Base-by-base conservation (phyloP, 2,113 vertebrate genomes). In the Meriones unguiculatus region DNA sequence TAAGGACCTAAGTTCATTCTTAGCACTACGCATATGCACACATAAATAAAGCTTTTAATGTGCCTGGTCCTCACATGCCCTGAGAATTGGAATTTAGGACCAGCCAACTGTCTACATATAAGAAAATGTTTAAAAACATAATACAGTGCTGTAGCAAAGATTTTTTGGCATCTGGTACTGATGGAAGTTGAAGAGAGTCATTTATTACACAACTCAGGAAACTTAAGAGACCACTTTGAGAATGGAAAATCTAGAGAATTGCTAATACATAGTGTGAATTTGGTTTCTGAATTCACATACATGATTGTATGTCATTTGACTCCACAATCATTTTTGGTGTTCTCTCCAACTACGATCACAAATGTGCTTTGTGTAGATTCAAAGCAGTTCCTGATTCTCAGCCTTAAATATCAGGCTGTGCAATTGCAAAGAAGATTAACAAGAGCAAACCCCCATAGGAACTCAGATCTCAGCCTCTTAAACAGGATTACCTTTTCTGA, bases 361-460 rank as follows among this genome's bases (percentile, higher is more conserved):
- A 86, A 20, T 93, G 5, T 46, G 12, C 50, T 96, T 95, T 90
- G n/a, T 88, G 91, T 75, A 76, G 24, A 62, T 88, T 91, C 15
- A 52, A 87, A 94, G n/a, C 41, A 89, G 62, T 25, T 65, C 22
- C 62, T 54, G 32, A 78, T 84, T 90, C 75, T 72, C 50, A 92
- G 76, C 14, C 88, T 64, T 93, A 25, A 86, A 52, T 50, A 76
- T 90, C 57, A 87, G 85, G 25, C 12, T 17, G 24, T 32, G 87
- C 46, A 86, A 75, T 75, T 32, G 38, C 62, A 78, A 73, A 93
- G 67, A 69, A 89, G 65, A 95, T 96, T 96, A 94, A 91, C 57
- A 89, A 50, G 72, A 15, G 30, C 2, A 96, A 94, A 96, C 54
- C 13, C 22, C 64, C 90, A 73, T 91, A 87, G 28, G 62, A 86